Percentiles rank a stretch among this genome's conserved stretches.
Conservation (phyloP, 2,797 vertebrate species). For the Anguilla anguilla region DNA sequence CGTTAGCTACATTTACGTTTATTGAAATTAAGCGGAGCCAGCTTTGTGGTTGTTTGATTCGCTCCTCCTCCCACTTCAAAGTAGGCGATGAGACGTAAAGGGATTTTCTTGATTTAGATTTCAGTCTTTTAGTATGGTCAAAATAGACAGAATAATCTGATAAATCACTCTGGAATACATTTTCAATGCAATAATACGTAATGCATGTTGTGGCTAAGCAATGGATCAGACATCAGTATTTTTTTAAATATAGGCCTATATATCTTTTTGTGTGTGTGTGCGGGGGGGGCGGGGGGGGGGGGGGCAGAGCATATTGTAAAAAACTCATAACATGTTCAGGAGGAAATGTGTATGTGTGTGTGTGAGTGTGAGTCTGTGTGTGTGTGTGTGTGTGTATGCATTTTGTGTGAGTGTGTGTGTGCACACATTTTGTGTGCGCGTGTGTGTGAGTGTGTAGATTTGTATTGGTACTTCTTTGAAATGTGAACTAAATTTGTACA, state of each 20-base stretch:
- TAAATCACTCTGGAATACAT: neutral
- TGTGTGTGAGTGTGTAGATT: neutral
- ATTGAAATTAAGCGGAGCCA: neutral
- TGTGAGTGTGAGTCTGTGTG: neutral
- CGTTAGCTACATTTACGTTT: neutral
- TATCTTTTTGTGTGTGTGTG: too few relatives aligned
- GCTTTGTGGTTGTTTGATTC: neutral
- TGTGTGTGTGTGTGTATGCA: neutral
- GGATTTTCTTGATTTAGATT: neutral
- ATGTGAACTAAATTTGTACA: neutral
- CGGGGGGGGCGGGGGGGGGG: too few relatives aligned
- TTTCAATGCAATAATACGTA: neutral
- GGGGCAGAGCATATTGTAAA: neutral
- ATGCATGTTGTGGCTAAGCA: neutral
- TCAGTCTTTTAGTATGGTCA: neutral
- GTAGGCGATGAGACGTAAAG: neutral
- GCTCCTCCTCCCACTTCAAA: neutral
- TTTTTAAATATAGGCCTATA: neutral
- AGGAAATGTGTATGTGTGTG: neutral
- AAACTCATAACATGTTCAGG: neutral
- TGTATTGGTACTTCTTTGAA: neutral
- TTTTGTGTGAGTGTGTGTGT: neutral
- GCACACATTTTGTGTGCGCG: too few relatives aligned
- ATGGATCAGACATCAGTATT: neutral
- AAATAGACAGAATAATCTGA: conserved; percentile 2